These are phyloP conservation scores for Palloptera scutellata DNA, from an alignment of 2,888 invertebrate species.

Conservation along the genomic window DNA sequence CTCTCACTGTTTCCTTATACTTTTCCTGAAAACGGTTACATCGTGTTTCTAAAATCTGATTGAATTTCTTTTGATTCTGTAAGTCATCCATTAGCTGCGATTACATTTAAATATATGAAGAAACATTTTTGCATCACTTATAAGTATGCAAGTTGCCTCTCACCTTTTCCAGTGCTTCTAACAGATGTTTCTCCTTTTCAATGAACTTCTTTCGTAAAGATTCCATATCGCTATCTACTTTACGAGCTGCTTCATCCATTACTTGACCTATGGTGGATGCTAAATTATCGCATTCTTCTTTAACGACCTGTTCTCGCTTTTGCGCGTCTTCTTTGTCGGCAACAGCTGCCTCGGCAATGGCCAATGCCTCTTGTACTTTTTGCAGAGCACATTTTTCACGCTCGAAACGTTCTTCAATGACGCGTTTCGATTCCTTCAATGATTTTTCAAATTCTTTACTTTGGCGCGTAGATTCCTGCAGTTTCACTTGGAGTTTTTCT, in stretches of 20 bases:
- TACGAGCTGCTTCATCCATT: constrained; percentile 68
- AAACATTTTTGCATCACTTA: background rate
- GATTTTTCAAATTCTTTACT: constrained; percentile 63
- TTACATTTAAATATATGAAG: background rate
- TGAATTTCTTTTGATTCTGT: constrained; percentile 44
- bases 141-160: background rate
- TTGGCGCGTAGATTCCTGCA: constrained; percentile 44
- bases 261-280: constrained; percentile 67
- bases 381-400: constrained; percentile 66
- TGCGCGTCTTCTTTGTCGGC: constrained; percentile 69
- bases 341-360: constrained; percentile 67
- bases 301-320: constrained; percentile 64
- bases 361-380: constrained; percentile 69
- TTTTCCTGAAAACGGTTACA: constrained; percentile 51
- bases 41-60: constrained; percentile 58
- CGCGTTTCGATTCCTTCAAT: constrained; percentile 59
- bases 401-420: constrained; percentile 60
- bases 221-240: constrained; percentile 69
- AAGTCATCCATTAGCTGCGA: constrained; percentile 38
- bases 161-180: constrained; percentile 65
- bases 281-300: constrained; percentile 68
- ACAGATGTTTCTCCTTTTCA: constrained; percentile 67
- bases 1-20: constrained; percentile 46
- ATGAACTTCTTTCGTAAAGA: constrained; percentile 69
- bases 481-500: constrained; percentile 49